A percentile compares a stretch with the other conserved stretches of the same genome.
Evolutionary conservation across 1,140 invertebrate species (phyloP).

Genomic region (Chelonus insularis): DNA sequence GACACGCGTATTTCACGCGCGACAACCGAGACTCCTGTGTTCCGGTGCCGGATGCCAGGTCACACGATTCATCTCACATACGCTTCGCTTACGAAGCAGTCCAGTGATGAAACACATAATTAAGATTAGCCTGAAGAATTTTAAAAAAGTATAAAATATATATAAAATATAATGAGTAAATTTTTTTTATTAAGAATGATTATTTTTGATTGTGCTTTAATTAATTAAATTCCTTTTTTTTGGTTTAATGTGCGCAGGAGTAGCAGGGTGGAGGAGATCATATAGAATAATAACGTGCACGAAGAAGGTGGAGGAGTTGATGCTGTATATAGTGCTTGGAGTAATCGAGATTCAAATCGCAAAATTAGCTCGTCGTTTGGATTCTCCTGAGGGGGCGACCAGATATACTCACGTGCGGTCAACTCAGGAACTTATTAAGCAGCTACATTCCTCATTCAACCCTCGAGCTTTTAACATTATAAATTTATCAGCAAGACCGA

Average conservation of each 20-base stretch:
- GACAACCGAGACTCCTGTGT: slow-evolving; percentile 28
- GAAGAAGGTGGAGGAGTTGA: not conserved
- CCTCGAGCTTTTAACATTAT: slow-evolving; percentile 44
- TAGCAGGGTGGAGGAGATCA: not conserved
- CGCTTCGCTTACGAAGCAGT: slow-evolving; percentile 37
- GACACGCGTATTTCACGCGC: slow-evolving; percentile 25
- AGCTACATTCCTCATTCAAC: slow-evolving; percentile 35
- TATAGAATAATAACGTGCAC: not conserved
- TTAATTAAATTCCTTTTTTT: too few species aligned
- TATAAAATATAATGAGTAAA: too few species aligned
- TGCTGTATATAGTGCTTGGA: slow-evolving; percentile 8
- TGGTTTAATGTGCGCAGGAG: too few species aligned
- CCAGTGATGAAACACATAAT: slow-evolving; percentile 32
- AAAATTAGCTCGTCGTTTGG: slow-evolving; percentile 42
- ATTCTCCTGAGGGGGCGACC: not conserved
- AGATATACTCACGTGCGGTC: slow-evolving; percentile 30
- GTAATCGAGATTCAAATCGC: slow-evolving; percentile 39
- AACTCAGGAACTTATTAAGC: slow-evolving; percentile 38
- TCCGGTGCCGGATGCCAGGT: slow-evolving; percentile 36
- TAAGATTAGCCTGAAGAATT: slow-evolving; percentile 7
- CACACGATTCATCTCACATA: slow-evolving; percentile 31
- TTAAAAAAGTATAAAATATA: not conserved
- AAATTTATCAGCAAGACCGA: slow-evolving; percentile 57
- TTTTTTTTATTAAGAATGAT: not conserved
- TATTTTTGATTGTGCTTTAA: too few species aligned